These are phyloP conservation scores for Trachurus trachurus DNA, from an alignment of 2,797 vertebrate genomes.

Conservation along the genomic window DNA sequence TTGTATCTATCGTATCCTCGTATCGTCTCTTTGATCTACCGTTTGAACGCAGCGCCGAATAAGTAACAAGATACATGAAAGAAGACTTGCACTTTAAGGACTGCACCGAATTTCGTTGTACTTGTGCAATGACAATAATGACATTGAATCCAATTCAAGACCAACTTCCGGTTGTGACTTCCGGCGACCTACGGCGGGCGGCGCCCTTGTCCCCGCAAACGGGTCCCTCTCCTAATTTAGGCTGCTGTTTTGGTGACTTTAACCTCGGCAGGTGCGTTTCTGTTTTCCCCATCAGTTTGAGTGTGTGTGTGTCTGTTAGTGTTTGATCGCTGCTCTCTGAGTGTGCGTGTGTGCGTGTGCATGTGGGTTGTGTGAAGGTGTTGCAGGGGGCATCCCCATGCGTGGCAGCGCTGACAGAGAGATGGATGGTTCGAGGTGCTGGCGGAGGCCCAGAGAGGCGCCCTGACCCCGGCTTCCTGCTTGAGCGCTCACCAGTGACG, in stretches of 20 bases:
- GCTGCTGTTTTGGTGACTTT: conserved; percentile 5
- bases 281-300: background rate
- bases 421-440: conserved; percentile 67
- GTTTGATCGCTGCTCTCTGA: conserved; percentile 6
- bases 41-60: too few relatives aligned
- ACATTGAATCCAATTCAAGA: too few relatives aligned
- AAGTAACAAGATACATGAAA: too few relatives aligned
- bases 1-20: too few relatives aligned
- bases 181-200: too few relatives aligned
- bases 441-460: conserved; percentile 52
- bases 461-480: conserved; percentile 50
- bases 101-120: too few relatives aligned
- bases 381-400: conserved; percentile 14
- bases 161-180: too few relatives aligned
- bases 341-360: background rate
- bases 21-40: too few relatives aligned
- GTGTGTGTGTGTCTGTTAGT: background rate
- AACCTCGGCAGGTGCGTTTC: background rate
- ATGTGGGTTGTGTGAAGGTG: conserved; percentile 5
- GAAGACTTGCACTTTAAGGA: too few relatives aligned
- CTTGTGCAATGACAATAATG: too few relatives aligned
- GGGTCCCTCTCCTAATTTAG: background rate
- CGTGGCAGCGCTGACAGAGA: conserved; percentile 54
- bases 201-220: too few relatives aligned
- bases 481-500: conserved; percentile 66